Evolutionary conservation across 2,113 vertebrate species (phyloP).

Genomic region (Ancistrus triradiatus): DNA sequence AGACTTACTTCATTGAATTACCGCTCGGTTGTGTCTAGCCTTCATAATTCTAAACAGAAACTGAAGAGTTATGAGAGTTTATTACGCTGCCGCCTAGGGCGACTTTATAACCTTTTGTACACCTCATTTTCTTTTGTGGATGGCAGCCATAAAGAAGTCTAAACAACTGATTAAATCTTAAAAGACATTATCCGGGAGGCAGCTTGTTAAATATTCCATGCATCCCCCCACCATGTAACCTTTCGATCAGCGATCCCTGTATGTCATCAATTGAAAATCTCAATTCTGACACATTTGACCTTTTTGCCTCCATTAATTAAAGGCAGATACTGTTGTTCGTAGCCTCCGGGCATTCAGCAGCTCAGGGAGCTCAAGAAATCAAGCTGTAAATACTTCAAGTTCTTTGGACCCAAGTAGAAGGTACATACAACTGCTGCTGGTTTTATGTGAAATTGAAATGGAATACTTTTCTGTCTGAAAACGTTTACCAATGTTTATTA

Average conservation of each 20-base stretch:
- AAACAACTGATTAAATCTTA: slow-evolving; percentile 4
- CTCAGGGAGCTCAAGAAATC: no score
- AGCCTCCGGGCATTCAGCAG: no score
- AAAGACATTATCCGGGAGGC: not conserved
- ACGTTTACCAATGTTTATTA: no score
- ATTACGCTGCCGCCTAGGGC: not conserved
- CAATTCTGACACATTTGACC: not conserved
- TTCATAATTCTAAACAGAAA: slow-evolving; percentile 1
- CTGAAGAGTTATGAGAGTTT: slow-evolving; percentile 2
- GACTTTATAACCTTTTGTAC: not conserved
- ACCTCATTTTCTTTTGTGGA: slow-evolving; percentile 2
- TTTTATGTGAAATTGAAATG: no score
- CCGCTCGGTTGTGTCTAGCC: not conserved
- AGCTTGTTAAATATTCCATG: not conserved
- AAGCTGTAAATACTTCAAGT: no score
- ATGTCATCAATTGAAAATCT: not conserved
- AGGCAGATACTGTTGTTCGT: not conserved
- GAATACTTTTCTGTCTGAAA: no score
- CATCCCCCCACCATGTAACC: not conserved
- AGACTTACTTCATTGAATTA: no score
- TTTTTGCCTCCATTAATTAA: slow-evolving; percentile 1
- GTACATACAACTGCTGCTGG: no score
- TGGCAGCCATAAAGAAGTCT: not conserved
- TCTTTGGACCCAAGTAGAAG: no score
- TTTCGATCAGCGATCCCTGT: not conserved